A percentile compares a stretch with the other conserved stretches of the same genome.
Evolutionary conservation across 2,888 invertebrate genomes (phyloP).

Genomic region (Torymus tubicola): DNA sequence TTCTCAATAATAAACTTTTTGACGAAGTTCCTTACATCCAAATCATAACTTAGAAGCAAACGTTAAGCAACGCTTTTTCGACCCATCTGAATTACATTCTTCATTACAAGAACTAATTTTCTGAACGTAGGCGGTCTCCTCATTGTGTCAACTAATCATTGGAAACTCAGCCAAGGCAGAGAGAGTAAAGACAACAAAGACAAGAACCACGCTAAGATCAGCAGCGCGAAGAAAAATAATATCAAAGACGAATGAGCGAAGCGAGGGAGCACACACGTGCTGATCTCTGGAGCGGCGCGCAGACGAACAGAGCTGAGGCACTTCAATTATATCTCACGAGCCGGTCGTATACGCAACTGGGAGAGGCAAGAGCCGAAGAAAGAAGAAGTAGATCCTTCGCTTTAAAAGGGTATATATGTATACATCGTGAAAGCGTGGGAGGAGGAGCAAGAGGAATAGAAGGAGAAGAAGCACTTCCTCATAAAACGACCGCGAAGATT

Average conservation of each 20-base stretch:
- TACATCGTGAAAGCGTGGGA: constrained; percentile 47
- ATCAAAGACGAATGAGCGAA: constrained; percentile 23
- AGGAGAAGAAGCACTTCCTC: constrained; percentile 60
- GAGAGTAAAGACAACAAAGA: not conserved
- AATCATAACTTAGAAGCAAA: too few relatives aligned
- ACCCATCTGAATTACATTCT: too few relatives aligned
- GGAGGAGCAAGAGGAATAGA: constrained; percentile 8
- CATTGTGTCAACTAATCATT: too few relatives aligned
- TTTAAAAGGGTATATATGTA: constrained; percentile 57
- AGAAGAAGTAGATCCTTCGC: constrained; percentile 49
- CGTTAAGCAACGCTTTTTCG: too few relatives aligned
- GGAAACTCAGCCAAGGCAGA: not conserved
- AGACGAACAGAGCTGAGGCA: constrained; percentile 37
- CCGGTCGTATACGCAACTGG: not conserved
- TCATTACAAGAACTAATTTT: too few relatives aligned
- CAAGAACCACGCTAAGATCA: not conserved
- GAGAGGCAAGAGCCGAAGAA: constrained; percentile 14
- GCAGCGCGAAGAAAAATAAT: constrained; percentile 31
- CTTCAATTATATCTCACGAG: constrained; percentile 58
- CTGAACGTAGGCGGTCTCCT: too few relatives aligned
- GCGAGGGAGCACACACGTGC: not conserved
- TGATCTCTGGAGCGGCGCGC: constrained; percentile 6
- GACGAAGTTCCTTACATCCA: too few relatives aligned
- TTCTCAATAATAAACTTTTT: too few relatives aligned
- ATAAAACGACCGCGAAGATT: constrained; percentile 68